These are phyloP conservation scores for Hymenochirus boettgeri DNA, from an alignment of 2,113 vertebrate species.

Conservation along the genomic window DNA sequence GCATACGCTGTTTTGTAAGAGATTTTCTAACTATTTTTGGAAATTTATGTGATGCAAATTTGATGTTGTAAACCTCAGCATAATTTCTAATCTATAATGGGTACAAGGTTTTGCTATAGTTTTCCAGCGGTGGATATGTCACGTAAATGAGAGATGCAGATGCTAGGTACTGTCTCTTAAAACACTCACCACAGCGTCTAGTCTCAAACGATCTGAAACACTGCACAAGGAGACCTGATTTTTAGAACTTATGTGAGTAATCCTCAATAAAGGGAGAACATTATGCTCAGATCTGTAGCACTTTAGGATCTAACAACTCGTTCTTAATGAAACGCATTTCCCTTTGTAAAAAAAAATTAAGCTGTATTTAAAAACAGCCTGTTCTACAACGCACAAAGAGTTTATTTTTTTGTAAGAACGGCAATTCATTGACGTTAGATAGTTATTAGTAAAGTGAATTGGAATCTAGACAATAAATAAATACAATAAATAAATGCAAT, in stretches of 20 bases:
- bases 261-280: slow-evolving; percentile 60
- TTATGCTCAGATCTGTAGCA: slow-evolving; percentile 61
- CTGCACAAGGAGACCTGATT: slow-evolving; percentile 45
- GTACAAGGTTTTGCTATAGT: slow-evolving; percentile 5
- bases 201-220: slow-evolving; percentile 33
- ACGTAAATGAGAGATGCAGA: slow-evolving; percentile 39
- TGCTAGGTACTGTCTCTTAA: slow-evolving; percentile 41
- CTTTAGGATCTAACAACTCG: slow-evolving; percentile 61
- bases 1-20: slow-evolving; percentile 59
- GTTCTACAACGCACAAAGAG: slow-evolving; percentile 52
- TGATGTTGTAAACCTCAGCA: slow-evolving; percentile 24
- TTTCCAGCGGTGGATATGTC: slow-evolving; percentile 12
- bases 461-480: slow-evolving; percentile 43
- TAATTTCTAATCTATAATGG: slow-evolving; percentile 8
- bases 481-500: slow-evolving; percentile 50
- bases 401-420: slow-evolving; percentile 63
- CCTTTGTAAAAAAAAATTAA: slow-evolving; percentile 46
- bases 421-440: slow-evolving; percentile 55
- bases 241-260: slow-evolving; percentile 49
- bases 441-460: slow-evolving; percentile 52
- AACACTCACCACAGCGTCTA: slow-evolving; percentile 47
- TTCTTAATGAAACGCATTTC: slow-evolving; percentile 31
- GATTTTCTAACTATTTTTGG: slow-evolving; percentile 55
- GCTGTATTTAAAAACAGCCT: slow-evolving; percentile 48
- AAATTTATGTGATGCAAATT: slow-evolving; percentile 47